phyloP scores from a whole-genome alignment of 2,797 vertebrate species.

The Melanotaenia maccullochi region DNA sequence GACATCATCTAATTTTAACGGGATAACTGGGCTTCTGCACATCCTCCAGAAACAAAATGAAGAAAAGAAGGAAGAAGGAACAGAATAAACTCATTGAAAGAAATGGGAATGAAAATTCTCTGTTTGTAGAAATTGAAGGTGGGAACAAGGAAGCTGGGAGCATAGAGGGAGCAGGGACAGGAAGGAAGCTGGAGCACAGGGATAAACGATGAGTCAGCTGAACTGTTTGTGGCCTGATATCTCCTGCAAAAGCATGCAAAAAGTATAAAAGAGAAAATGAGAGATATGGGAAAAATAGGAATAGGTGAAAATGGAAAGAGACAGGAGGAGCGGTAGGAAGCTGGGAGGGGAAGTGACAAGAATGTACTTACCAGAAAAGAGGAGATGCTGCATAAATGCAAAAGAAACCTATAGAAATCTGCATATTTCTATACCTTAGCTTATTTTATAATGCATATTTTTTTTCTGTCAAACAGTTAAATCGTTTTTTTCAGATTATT shows the following conservation, averaged over 20 bases:
- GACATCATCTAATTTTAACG: conserved; percentile 69
- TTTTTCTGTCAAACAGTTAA: conserved; percentile 30
- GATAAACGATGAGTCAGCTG: conserved; percentile 70
- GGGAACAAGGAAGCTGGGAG: conserved; percentile 17
- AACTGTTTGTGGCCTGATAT: conserved; percentile 56
- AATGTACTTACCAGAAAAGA: conserved; percentile 8
- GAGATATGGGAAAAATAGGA: conserved; percentile 15
- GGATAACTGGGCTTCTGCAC: conserved; percentile 33
- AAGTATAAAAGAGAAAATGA: conserved; percentile 37
- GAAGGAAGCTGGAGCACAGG: conserved; percentile 30
- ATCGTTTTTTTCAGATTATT: conserved; percentile 38
- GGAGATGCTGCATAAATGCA: conserved; percentile 11
- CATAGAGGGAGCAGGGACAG: conserved; percentile 10
- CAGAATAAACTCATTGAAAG: conserved; percentile 26
- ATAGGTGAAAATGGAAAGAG: conserved; percentile 37
- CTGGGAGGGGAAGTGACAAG: neutral
- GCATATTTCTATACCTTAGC: conserved; percentile 15
- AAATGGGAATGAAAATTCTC: conserved; percentile 40
- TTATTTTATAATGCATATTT: neutral
- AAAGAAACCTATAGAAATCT: conserved; percentile 14
- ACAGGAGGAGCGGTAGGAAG: conserved; percentile 7
- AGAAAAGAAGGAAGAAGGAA: conserved; percentile 1
- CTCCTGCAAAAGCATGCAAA: conserved; percentile 45
- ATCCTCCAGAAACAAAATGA: conserved; percentile 40
- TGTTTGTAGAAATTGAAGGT: conserved; percentile 38